Percentiles rank a stretch among this genome's conserved stretches.
phyloP scores from a whole-genome alignment of 2,888 invertebrate genomes.

The Papilio elwesi region DNA sequence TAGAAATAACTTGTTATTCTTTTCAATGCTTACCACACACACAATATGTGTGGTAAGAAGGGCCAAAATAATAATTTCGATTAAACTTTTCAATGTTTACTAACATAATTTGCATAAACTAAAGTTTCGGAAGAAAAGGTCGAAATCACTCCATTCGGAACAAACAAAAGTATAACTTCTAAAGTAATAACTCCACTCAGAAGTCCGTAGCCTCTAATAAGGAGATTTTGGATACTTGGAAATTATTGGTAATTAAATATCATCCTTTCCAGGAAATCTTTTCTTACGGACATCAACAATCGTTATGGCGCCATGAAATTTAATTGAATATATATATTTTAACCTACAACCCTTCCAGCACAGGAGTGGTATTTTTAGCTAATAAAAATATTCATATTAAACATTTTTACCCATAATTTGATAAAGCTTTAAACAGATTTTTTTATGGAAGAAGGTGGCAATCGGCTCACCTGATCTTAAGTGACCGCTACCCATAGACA shows the following conservation, averaged over 20 bases:
- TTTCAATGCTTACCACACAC: too few species aligned
- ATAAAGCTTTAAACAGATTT: too few species aligned
- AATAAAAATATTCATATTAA: too few species aligned
- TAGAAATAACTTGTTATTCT: not conserved
- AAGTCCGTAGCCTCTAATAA: not conserved
- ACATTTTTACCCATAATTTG: too few species aligned
- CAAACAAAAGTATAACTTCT: constrained; percentile 25
- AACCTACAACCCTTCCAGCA: too few species aligned
- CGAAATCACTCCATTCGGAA: constrained; percentile 19
- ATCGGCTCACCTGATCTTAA: too few species aligned
- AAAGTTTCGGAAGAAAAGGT: constrained; percentile 15
- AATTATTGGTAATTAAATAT: constrained; percentile 7
- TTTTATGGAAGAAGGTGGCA: too few species aligned
- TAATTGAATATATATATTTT: not conserved
- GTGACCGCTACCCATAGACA: too few species aligned
- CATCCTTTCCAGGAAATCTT: not conserved
- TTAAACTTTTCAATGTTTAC: constrained; percentile 1
- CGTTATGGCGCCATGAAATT: not conserved
- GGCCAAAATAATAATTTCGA: not conserved
- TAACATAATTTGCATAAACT: constrained; percentile 8
- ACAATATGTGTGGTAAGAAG: not conserved
- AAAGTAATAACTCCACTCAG: not conserved
- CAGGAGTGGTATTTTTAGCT: too few species aligned
- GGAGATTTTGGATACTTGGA: not conserved
- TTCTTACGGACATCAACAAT: not conserved